These are phyloP conservation scores for Limanda limanda DNA, from an alignment of 2,113 vertebrate genomes.

Conservation along the genomic window DNA sequence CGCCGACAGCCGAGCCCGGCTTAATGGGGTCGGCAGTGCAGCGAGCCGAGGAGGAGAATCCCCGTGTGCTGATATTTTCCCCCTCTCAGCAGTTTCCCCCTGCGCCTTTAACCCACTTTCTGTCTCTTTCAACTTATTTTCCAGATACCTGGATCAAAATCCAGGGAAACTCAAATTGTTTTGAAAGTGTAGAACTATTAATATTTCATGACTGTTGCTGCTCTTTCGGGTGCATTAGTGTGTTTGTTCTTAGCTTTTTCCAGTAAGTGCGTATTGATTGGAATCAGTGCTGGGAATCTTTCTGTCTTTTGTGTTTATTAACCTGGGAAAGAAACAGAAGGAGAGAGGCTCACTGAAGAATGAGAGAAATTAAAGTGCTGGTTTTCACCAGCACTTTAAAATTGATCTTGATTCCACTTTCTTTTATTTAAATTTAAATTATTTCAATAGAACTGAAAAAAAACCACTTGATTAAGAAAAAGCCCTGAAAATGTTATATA, in stretches of 20 bases:
- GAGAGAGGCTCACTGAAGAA: neutral
- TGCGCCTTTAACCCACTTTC: conserved; percentile 55
- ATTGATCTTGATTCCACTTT: conserved; percentile 1
- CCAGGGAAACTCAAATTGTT: conserved; percentile 26
- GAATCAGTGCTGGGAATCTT: neutral
- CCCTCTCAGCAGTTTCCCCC: conserved; percentile 53
- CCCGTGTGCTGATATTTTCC: conserved; percentile 41
- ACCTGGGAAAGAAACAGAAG: conserved; percentile 8
- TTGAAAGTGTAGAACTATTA: conserved; percentile 24
- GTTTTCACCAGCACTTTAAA: neutral
- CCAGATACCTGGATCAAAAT: conserved; percentile 31
- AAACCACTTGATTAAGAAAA: neutral
- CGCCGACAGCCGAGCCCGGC: conserved; percentile 41
- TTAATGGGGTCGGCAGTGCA: conserved; percentile 65
- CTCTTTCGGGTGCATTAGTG: conserved; percentile 45
- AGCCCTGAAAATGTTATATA: neutral
- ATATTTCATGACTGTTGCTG: conserved; percentile 46
- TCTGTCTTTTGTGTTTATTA: conserved; percentile 13
- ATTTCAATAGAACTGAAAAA: neutral
- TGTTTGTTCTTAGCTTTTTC: conserved; percentile 24
- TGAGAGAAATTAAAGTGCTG: too few relatives aligned
- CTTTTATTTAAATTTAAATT: too few relatives aligned
- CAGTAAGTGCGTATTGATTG: conserved; percentile 42
- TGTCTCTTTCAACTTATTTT: conserved; percentile 22
- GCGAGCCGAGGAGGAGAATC: conserved; percentile 48